Evolutionary conservation across 2,113 vertebrate genomes (phyloP).

Genomic region (Nannospalax galili): DNA sequence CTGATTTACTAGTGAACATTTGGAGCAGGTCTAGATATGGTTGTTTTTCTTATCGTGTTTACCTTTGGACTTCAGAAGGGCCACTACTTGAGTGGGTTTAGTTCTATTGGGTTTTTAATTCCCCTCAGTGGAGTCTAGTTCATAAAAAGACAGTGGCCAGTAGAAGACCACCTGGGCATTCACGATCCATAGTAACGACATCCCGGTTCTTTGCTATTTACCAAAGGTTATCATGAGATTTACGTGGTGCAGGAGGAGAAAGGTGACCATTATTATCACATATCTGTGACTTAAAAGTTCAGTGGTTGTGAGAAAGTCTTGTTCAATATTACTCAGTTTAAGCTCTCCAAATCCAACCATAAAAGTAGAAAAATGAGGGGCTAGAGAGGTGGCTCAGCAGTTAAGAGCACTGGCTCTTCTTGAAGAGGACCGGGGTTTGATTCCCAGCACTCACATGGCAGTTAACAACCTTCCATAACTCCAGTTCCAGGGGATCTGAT

Average conservation of each 20-base stretch:
- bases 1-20: background rate
- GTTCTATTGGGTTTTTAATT: background rate
- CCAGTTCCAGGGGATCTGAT: too few species aligned
- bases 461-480: too few species aligned
- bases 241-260: accelerated
- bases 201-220: background rate
- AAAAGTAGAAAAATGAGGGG: constrained; percentile 22
- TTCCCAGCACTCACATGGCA: too few species aligned
- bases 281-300: background rate
- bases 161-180: background rate
- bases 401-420: too few species aligned
- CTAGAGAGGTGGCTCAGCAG: too few species aligned
- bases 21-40: background rate
- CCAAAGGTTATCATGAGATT: background rate
- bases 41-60: background rate
- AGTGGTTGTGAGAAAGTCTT: background rate
- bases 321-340: constrained; percentile 23
- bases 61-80: background rate
- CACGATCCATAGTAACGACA: background rate
- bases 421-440: too few species aligned
- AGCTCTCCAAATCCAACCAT: background rate
- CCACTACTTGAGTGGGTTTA: background rate
- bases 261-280: background rate
- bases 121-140: background rate
- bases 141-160: background rate